Evolutionary conservation across 1,140 invertebrate genomes (phyloP).

Genomic region (Brachionus plicatilis): DNA sequence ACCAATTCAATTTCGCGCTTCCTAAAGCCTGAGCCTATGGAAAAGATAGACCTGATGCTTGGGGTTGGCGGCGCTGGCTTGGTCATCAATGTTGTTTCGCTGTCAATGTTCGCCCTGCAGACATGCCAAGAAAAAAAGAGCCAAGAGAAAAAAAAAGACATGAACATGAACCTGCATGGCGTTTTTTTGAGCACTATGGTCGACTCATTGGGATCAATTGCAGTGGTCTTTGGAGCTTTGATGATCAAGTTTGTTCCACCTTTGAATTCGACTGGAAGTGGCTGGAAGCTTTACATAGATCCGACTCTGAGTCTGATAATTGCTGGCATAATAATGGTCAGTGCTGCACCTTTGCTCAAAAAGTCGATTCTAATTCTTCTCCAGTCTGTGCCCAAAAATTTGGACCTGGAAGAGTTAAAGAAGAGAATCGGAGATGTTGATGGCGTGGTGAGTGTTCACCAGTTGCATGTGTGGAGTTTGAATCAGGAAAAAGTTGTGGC

Average conservation of each 20-base stretch:
- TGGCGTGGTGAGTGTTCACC: slow-evolving; percentile 60
- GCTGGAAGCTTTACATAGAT: slow-evolving; percentile 74
- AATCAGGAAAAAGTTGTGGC: slow-evolving; percentile 42
- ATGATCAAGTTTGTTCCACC: slow-evolving; percentile 65
- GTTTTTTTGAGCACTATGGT: slow-evolving; percentile 89
- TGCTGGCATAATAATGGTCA: slow-evolving; percentile 59
- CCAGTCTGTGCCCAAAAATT: slow-evolving; percentile 50
- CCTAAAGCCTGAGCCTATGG: slow-evolving; percentile 18
- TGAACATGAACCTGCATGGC: slow-evolving; percentile 80
- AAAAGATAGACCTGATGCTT: slow-evolving; percentile 38
- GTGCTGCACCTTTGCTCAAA: slow-evolving; percentile 59
- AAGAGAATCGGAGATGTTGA: slow-evolving; percentile 51
- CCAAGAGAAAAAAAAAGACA: not conserved
- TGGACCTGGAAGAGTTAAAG: not conserved
- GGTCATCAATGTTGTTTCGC: not conserved
- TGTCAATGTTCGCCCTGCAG: not conserved
- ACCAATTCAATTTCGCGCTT: slow-evolving; percentile 57
- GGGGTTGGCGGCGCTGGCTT: not conserved
- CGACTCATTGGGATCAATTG: slow-evolving; percentile 81
- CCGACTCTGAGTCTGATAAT: slow-evolving; percentile 68
- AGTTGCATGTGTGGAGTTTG: slow-evolving; percentile 62
- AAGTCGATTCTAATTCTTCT: slow-evolving; percentile 60
- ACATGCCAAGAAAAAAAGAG: not conserved
- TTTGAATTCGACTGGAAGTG: slow-evolving; percentile 62
- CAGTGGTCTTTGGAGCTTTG: slow-evolving; percentile 74